phyloP scores from a whole-genome alignment of 2,113 vertebrate species.

The Pionites leucogaster region DNA sequence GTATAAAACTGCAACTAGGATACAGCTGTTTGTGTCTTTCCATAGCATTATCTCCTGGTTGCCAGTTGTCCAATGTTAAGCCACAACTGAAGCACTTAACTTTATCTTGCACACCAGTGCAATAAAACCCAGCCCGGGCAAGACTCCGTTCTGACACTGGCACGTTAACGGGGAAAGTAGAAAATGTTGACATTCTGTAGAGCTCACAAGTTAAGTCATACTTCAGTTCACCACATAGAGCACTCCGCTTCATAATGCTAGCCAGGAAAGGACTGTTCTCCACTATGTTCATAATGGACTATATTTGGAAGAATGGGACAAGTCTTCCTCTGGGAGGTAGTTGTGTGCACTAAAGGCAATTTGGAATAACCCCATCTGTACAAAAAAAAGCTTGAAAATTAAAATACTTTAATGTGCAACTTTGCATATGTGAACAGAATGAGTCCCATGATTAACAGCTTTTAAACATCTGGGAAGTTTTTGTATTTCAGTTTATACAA shows the following conservation, averaged over 20 bases:
- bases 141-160: constrained; percentile 89
- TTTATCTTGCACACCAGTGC: constrained; percentile 87
- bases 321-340: constrained; percentile 88
- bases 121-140: constrained; percentile 94
- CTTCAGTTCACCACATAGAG: constrained; percentile 78
- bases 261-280: constrained; percentile 81
- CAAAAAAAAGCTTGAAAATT: constrained; percentile 18
- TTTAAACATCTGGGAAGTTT: neutral
- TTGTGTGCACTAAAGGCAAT: constrained; percentile 77
- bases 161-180: constrained; percentile 77
- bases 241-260: constrained; percentile 77
- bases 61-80: constrained; percentile 89
- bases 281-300: constrained; percentile 83
- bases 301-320: constrained; percentile 70
- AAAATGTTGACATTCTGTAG: constrained; percentile 92
- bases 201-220: constrained; percentile 93
- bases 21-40: constrained; percentile 89
- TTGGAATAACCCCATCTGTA: constrained; percentile 6
- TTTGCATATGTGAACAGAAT: neutral
- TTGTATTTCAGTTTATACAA: neutral
- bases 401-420: constrained; percentile 27
- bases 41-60: constrained; percentile 86
- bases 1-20: constrained; percentile 89
- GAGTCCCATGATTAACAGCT: neutral
- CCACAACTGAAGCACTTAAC: constrained; percentile 94